Conservation (phyloP, 2,888 invertebrate species). For the Athalia rosae region DNA sequence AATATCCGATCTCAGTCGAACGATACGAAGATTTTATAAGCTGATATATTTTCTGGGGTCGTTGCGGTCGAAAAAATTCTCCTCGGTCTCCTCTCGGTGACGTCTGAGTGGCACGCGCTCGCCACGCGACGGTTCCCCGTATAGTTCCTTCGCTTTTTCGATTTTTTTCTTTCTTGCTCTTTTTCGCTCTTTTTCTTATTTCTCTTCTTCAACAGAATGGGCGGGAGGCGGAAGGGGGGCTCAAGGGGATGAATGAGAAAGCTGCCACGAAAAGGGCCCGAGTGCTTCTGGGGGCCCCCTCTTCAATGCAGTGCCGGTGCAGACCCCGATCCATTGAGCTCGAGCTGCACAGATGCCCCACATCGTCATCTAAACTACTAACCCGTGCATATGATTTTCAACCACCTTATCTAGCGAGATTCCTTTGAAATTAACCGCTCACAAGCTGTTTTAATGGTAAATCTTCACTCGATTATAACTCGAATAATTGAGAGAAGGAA, state of each 20-base stretch:
- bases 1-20: background rate
- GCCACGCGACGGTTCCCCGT: constrained; percentile 66
- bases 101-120: constrained; percentile 67
- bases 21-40: too few species aligned
- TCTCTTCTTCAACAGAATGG: background rate
- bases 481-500: too few species aligned
- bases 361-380: background rate
- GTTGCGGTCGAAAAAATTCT: constrained; percentile 22
- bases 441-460: background rate
- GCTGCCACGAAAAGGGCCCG: constrained; percentile 32
- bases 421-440: constrained; percentile 12
- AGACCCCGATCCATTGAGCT: constrained; percentile 14
- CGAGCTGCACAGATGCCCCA: too few species aligned
- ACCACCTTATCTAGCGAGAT: constrained; percentile 35
- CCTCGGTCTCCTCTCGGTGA: constrained; percentile 13
- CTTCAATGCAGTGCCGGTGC: constrained; percentile 15
- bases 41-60: background rate
- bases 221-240: background rate
- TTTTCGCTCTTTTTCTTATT: too few species aligned
- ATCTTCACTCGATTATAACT: background rate
- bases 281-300: constrained; percentile 17
- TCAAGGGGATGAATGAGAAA: constrained; percentile 19
- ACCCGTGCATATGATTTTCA: constrained; percentile 15
- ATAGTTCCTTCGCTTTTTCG: constrained; percentile 3
- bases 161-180: too few species aligned